Base-by-base conservation (phyloP, 1,140 invertebrate genomes). In the Leptinotarsa lineolata region DNA sequence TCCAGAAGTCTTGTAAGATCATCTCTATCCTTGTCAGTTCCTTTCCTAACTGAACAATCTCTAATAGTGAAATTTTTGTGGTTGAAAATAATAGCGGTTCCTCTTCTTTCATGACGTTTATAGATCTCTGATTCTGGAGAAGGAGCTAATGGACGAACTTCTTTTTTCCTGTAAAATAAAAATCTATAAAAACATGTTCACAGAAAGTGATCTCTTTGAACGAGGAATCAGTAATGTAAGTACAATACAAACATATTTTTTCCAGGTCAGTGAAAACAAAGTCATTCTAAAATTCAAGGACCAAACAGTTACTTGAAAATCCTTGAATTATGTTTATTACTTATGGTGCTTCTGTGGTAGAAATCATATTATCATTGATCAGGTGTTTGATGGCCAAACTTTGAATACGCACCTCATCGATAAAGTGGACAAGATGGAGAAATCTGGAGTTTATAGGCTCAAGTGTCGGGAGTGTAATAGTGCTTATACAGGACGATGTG, bases 61-160 rank as follows among this genome's bases (percentile, higher is more conserved):
- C 46, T 24, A 1, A 44, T 44, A 11, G 30, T 46, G 75, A 91
- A 91, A 3, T 84, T 77, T 77, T 90, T 89, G 80, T 95, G 92
- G 82, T 95, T 94, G 69, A 95, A 92, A 60, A 95, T 90, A 0
- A 94, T 64, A 20, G 93, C 93, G 16, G 87, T 86, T 15, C 94
- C 94, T 45, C 91, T 84, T 67, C 88, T 85, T 21, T 79, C 72
- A 76, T 93, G 88, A 70, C 88, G 86, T 45, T 90, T 88, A 79
- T 95, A 95, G 46, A 61, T 69, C 21, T 75, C 74, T 65, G 74
- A 68, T 4, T 75, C 71, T 5, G 74, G 73, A 12, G 69, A 2
- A 21, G 69, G 69, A 15, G 69, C 69, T 16, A 18, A 2, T 11
- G 69, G 69, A n/a, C 15, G 48, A 15, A 54, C 48, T 16, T 15